Percentiles rank a stretch among this genome's conserved stretches.
Conservation (phyloP, 2,888 invertebrate genomes). For the Amphipyra tragopoginis region DNA sequence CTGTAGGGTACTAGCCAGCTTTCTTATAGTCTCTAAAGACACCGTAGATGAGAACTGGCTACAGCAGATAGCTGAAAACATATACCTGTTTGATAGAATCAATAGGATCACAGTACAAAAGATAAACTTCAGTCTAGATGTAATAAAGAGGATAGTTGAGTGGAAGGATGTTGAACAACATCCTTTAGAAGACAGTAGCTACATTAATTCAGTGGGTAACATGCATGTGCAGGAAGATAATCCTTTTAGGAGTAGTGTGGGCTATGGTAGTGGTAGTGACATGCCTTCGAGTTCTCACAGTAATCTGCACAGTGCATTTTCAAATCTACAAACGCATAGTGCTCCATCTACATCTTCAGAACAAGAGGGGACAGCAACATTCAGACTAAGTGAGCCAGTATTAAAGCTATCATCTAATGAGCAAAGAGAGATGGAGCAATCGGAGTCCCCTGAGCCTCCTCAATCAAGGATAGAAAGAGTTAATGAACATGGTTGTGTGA, state of each 20-base stretch:
- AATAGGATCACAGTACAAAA: slow-evolving; percentile 92
- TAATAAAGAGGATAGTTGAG: slow-evolving; percentile 96
- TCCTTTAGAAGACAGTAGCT: slow-evolving; percentile 93
- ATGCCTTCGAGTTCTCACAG: slow-evolving; percentile 75
- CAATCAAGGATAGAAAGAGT: slow-evolving; percentile 82
- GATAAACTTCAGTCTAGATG: slow-evolving; percentile 95
- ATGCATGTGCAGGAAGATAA: slow-evolving; percentile 84
- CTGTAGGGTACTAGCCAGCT: slow-evolving; percentile 94
- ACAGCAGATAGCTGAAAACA: slow-evolving; percentile 93
- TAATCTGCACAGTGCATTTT: slow-evolving; percentile 84
- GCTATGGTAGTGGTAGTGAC: slow-evolving; percentile 73
- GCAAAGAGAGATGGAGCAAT: slow-evolving; percentile 70
- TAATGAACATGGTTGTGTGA: slow-evolving; percentile 89
- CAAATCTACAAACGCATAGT: slow-evolving; percentile 83
- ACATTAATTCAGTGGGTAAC: slow-evolving; percentile 77
- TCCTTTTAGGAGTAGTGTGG: slow-evolving; percentile 81
- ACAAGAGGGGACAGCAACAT: slow-evolving; percentile 66
- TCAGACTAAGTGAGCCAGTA: slow-evolving; percentile 83
- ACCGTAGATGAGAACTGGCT: slow-evolving; percentile 95
- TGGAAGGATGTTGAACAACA: slow-evolving; percentile 96
- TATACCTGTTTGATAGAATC: slow-evolving; percentile 91
- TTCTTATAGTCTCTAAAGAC: slow-evolving; percentile 95
- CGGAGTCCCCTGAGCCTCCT: slow-evolving; percentile 76
- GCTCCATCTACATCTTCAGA: slow-evolving; percentile 79
- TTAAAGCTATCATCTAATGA: slow-evolving; percentile 77